phyloP scores from a whole-genome alignment of 1,140 invertebrate genomes.

The Hycleus phaleratus region DNA sequence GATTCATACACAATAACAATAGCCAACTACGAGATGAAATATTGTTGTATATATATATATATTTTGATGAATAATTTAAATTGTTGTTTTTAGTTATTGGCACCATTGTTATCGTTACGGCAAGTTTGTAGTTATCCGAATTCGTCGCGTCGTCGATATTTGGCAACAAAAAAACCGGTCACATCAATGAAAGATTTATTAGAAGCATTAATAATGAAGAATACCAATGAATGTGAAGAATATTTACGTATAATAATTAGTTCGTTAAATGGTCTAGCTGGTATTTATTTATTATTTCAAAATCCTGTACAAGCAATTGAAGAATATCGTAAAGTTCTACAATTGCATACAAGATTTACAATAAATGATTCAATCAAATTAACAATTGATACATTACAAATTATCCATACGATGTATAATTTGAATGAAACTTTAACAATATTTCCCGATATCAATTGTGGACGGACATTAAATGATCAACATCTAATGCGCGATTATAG shows the following conservation, averaged over 20 bases:
- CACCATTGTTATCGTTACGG: slow-evolving; percentile 57
- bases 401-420: slow-evolving; percentile 65
- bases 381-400: slow-evolving; percentile 45
- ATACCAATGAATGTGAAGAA: slow-evolving; percentile 57
- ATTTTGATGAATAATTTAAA: too few species aligned
- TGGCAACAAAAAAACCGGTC: slow-evolving; percentile 49
- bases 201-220: slow-evolving; percentile 56
- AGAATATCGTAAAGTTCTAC: slow-evolving; percentile 54
- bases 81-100: slow-evolving; percentile 42
- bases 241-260: slow-evolving; percentile 54
- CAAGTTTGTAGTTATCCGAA: slow-evolving; percentile 70
- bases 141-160: slow-evolving; percentile 47
- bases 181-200: slow-evolving; percentile 64
- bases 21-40: too few species aligned
- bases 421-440: slow-evolving; percentile 47
- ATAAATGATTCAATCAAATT: slow-evolving; percentile 20
- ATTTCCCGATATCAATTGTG: slow-evolving; percentile 25
- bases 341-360: slow-evolving; percentile 48
- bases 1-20: too few species aligned
- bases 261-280: slow-evolving; percentile 60
- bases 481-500: slow-evolving; percentile 45
- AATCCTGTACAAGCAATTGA: slow-evolving; percentile 50
- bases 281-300: slow-evolving; percentile 51
- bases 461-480: slow-evolving; percentile 48
- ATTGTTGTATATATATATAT: too few species aligned